phyloP scores from a whole-genome alignment of 2,797 vertebrate species.

The Premnoplex brunnescens region DNA sequence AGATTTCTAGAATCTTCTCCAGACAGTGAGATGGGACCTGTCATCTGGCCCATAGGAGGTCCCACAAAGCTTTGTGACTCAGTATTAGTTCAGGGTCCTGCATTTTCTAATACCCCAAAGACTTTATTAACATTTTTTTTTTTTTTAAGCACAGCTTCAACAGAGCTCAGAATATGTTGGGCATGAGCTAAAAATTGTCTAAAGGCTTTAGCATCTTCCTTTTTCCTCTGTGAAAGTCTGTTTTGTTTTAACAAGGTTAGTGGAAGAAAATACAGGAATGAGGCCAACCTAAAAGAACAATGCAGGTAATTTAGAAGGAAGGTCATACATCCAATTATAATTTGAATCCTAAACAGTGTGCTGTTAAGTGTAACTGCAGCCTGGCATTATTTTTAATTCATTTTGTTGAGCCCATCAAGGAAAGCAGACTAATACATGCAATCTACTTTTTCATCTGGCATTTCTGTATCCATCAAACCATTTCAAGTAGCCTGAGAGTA shows the following conservation, averaged over 20 bases:
- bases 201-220: background rate
- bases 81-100: background rate
- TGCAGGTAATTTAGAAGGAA: background rate
- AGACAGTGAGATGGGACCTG: background rate
- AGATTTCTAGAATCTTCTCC: background rate
- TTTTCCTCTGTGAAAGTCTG: background rate
- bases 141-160: background rate
- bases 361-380: background rate
- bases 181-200: background rate
- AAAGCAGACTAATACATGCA: background rate
- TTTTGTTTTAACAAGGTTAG: background rate
- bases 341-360: background rate
- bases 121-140: background rate
- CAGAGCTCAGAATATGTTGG: background rate
- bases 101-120: background rate
- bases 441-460: background rate
- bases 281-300: background rate
- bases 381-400: background rate
- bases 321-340: background rate
- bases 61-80: background rate
- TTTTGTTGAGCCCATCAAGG: background rate
- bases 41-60: fast-evolving
- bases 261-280: background rate
- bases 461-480: background rate
- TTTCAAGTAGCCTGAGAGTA: background rate